Percentiles rank a stretch among this genome's conserved stretches.
phyloP scores from a whole-genome alignment of 2,113 vertebrate species.

The Stercorarius parasiticus region DNA sequence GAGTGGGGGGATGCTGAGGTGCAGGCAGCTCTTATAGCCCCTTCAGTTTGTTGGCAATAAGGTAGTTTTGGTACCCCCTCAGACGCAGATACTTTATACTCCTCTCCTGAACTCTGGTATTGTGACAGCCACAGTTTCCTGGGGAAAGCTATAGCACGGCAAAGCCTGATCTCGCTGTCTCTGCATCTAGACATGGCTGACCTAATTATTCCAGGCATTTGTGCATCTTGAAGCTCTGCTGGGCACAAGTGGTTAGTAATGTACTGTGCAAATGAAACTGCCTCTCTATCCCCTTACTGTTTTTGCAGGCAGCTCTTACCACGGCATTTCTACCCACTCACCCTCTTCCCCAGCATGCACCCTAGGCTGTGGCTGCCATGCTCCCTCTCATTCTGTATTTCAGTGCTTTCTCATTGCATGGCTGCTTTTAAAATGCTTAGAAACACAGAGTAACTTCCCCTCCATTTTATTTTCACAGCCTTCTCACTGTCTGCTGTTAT shows the following conservation, averaged over 20 bases:
- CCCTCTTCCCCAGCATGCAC: background rate
- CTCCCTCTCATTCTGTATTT: background rate
- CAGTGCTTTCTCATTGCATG: background rate
- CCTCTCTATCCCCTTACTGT: background rate
- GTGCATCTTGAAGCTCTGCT: background rate
- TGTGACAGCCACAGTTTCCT: background rate
- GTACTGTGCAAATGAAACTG: background rate
- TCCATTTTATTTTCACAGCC: background rate
- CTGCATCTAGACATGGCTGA: background rate
- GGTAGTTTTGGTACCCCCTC: background rate
- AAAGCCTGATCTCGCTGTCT: background rate
- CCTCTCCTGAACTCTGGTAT: background rate
- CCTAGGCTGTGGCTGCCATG: background rate
- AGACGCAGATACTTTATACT: background rate
- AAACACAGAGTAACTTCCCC: background rate
- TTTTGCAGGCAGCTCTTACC: background rate
- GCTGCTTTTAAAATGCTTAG: background rate
- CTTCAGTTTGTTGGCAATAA: background rate
- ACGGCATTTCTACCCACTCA: background rate
- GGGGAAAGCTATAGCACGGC: background rate
- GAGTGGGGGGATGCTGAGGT: background rate
- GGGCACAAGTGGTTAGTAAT: constrained; percentile 9
- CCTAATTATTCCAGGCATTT: constrained; percentile 10
- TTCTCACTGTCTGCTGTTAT: background rate
- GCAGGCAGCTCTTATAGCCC: background rate